Evolutionary conservation across 2,113 vertebrate species (phyloP).

Genomic region (Sardina pilchardus): DNA sequence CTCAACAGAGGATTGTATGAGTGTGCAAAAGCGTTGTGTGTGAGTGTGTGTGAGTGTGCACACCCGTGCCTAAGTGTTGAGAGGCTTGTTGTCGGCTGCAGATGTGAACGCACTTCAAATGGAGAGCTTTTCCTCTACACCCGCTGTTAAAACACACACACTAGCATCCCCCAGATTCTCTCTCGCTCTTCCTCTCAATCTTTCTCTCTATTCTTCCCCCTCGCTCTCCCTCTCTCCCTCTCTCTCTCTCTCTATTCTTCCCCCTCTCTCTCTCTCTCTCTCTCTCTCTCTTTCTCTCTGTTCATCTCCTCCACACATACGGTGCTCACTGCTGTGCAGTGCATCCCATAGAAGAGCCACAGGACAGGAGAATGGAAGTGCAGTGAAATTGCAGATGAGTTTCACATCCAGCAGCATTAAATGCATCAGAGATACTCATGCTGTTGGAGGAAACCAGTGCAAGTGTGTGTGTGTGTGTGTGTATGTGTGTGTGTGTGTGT

Average conservation of each 20-base stretch:
- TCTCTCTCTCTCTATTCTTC: neutral
- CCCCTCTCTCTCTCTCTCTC: neutral
- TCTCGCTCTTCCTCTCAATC: neutral
- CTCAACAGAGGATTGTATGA: neutral
- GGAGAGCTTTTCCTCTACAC: neutral
- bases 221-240: neutral
- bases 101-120: conserved; percentile 7
- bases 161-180: neutral
- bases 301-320: neutral
- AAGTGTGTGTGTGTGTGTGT: neutral
- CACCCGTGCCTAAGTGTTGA: neutral
- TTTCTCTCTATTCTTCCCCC: neutral
- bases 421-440: neutral
- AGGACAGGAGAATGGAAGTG: neutral
- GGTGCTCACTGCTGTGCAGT: neutral
- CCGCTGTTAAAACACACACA: neutral
- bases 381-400: neutral
- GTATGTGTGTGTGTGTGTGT: conserved; percentile 42
- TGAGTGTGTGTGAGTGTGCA: neutral
- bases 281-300: neutral
- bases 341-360: neutral
- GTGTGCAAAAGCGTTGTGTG: neutral
- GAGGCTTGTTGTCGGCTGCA: neutral
- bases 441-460: conserved; percentile 28
- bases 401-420: neutral